phyloP scores from a whole-genome alignment of 1,140 invertebrate genomes.

The Drosophila subpulchrella region DNA sequence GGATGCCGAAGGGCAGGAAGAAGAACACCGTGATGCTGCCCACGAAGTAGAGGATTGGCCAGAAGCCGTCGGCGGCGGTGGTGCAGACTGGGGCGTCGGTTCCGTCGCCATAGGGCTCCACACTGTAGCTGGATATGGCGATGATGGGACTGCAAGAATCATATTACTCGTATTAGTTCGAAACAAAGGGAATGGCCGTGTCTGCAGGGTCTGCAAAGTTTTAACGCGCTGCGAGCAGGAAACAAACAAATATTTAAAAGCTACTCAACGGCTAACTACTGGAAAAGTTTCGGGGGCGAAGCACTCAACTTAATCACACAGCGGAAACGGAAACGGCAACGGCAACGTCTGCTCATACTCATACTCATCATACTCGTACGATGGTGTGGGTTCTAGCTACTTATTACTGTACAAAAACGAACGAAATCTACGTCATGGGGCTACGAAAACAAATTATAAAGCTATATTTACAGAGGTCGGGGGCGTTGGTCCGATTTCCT shows the following conservation, averaged over 20 bases:
- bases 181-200: slow-evolving; percentile 21
- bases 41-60: slow-evolving; percentile 91
- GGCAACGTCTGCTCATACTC: slow-evolving; percentile 52
- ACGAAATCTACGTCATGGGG: slow-evolving; percentile 25
- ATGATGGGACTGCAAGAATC: slow-evolving; percentile 90
- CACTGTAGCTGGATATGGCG: slow-evolving; percentile 89
- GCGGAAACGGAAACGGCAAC: slow-evolving; percentile 70
- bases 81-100: slow-evolving; percentile 89
- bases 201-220: slow-evolving; percentile 76
- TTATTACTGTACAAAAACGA: slow-evolving; percentile 13
- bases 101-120: slow-evolving; percentile 89
- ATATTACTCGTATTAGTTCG: slow-evolving; percentile 21
- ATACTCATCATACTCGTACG: slow-evolving; percentile 33
- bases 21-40: slow-evolving; percentile 93
- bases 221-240: slow-evolving; percentile 35
- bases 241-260: slow-evolving; percentile 64
- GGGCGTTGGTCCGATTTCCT: slow-evolving; percentile 39
- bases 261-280: slow-evolving; percentile 51
- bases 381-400: slow-evolving; percentile 30
- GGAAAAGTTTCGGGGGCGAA: slow-evolving; percentile 50
- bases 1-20: slow-evolving; percentile 91
- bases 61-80: slow-evolving; percentile 89
- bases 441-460: slow-evolving; percentile 51
- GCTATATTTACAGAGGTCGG: slow-evolving; percentile 38
- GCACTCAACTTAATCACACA: slow-evolving; percentile 71